Conservation (phyloP, 2,797 vertebrate species). For the Propithecus perrieri region DNA sequence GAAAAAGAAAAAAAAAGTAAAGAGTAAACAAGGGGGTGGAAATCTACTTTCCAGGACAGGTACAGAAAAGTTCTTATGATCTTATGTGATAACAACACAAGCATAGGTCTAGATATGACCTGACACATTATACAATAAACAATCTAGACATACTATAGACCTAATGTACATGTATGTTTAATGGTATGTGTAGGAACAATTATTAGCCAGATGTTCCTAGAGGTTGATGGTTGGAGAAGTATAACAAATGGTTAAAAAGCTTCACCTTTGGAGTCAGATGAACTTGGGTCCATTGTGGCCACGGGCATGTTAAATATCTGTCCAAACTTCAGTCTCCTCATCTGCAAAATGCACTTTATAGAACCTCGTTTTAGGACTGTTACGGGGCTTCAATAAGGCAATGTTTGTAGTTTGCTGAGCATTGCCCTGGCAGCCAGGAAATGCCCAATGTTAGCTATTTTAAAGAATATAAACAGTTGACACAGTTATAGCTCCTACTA, state of each 20-base stretch:
- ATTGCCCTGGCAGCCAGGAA: background rate
- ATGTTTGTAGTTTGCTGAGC: rapidly evolving
- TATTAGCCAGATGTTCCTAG: background rate
- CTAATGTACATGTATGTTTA: background rate
- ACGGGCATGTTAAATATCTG: background rate
- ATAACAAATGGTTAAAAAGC: background rate
- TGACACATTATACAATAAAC: rapidly evolving
- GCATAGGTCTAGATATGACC: rapidly evolving
- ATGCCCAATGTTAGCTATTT: rapidly evolving
- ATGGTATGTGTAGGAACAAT: rapidly evolving
- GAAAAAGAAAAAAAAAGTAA: background rate
- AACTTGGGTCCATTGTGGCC: background rate
- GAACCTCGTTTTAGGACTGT: background rate
- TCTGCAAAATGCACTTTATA: background rate
- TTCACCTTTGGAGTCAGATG: background rate
- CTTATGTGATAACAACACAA: rapidly evolving
- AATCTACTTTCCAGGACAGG: background rate
- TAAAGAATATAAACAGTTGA: background rate
- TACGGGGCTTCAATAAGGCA: rapidly evolving
- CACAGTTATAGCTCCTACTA: background rate
- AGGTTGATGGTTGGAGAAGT: background rate
- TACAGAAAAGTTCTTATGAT: background rate
- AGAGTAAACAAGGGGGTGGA: background rate
- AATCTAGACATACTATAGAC: background rate
- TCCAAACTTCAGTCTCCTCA: background rate